Evolutionary conservation across 2,113 vertebrate species (phyloP), one percentile per base, ranked within the genome.

Genomic region (Callaeas wilsoni): DNA sequence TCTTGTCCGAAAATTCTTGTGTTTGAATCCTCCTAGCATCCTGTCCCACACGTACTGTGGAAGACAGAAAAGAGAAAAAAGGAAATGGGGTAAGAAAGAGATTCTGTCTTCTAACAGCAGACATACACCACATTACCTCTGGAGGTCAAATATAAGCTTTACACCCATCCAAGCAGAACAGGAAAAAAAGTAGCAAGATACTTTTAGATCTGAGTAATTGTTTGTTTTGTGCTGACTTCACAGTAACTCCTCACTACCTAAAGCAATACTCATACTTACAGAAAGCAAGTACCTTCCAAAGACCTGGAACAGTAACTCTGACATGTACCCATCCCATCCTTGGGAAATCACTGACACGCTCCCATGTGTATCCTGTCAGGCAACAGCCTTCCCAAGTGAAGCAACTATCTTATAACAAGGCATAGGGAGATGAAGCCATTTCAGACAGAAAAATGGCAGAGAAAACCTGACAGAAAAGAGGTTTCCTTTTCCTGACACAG

Each of bases 1-100:
- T 96, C 99, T 98, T 32, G 99, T 99, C 84, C 99, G 98, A 97
- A 99, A 99, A 98, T 99, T 99, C 98, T 99, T 99, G 95, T 99
- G 99, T 97, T 99, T 99, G 98, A 99, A 99, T 92, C 99, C 99
- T 96, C 98, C 99, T 27, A 99, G 98, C 98, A 99, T 99, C 76
- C 99, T 97, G 96, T 99, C 99, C 99, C 99, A 99, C 14, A 99
- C 98, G 0, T 99, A 99, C 99, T 99, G 96, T 12, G 95, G 92
- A 64, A 46, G 30, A 97, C 33, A 96, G 52, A 96, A 44, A 77
- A 87, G 7, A 56, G 4, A 52, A 41, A 65, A 79, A 47, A 46
- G 6, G 6, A 73, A 19, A 32, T 2, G 1, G 11, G 8, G 10
- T 10, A 50, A 94, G 25, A 80, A n/a, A 84, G 4, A 84, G 26